Percentiles rank a stretch among this genome's conserved stretches.
phyloP scores from a whole-genome alignment of 2,113 vertebrate species.

The Holacanthus passer region DNA sequence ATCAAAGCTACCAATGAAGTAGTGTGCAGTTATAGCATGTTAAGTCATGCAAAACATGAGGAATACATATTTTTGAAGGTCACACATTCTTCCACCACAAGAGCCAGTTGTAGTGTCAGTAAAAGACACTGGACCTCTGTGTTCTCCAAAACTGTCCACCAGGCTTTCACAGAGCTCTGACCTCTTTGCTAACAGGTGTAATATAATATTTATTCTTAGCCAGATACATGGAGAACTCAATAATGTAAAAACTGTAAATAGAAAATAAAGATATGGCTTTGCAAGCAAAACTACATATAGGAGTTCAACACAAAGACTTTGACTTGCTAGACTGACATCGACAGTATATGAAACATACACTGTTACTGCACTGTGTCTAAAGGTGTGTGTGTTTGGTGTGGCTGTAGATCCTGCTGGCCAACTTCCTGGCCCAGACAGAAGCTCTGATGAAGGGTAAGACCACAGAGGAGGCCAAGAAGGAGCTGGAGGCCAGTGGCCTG shows the following conservation, averaged over 20 bases:
- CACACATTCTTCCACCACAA: not conserved
- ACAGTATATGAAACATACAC: not conserved
- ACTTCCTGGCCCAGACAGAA: conserved; percentile 97
- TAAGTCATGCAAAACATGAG: not conserved
- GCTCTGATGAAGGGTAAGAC: conserved; percentile 98
- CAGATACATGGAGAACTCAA: not conserved
- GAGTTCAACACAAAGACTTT: not conserved
- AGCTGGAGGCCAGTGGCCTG: conserved; percentile 89
- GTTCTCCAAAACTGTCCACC: not conserved
- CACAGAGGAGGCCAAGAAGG: conserved; percentile 90
- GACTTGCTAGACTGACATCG: not conserved
- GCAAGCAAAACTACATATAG: too few relatives aligned
- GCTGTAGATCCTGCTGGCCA: conserved; percentile 93
- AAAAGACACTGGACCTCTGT: not conserved
- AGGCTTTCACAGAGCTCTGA: not conserved
- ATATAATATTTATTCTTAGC: not conserved
- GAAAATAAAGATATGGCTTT: not conserved
- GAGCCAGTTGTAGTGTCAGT: not conserved
- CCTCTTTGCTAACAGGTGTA: too few relatives aligned
- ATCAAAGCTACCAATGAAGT: not conserved
- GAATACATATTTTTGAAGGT: conserved; percentile 26
- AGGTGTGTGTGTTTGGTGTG: conserved; percentile 1
- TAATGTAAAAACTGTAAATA: not conserved
- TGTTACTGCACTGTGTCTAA: not conserved
- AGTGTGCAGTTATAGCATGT: not conserved